Percentiles rank a stretch among this genome's conserved stretches.
These are phyloP conservation scores for Empis stercorea DNA, from an alignment of 2,888 invertebrate species.

Conservation along the genomic window DNA sequence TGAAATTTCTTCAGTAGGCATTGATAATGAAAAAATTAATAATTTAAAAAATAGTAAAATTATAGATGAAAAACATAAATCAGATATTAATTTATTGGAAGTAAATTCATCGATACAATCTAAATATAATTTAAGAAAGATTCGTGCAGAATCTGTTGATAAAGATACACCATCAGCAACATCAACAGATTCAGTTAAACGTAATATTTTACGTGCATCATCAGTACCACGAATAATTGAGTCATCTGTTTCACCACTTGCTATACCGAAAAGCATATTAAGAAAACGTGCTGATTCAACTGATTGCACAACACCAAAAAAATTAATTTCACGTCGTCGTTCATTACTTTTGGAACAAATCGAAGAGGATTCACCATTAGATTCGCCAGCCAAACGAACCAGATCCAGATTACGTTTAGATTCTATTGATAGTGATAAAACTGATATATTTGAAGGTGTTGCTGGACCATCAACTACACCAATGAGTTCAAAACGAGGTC, in stretches of 20 bases:
- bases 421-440: constrained; percentile 17
- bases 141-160: background rate
- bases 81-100: no score
- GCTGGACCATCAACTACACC: background rate
- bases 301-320: constrained; percentile 8
- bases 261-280: background rate
- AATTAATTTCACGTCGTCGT: constrained; percentile 16
- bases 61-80: no score
- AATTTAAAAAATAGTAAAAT: no score
- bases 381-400: constrained; percentile 20
- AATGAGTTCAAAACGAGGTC: constrained; percentile 1
- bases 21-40: background rate
- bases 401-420: constrained; percentile 17
- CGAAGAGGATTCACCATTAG: constrained; percentile 15
- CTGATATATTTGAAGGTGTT: background rate
- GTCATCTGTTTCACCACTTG: background rate
- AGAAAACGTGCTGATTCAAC: constrained; percentile 1
- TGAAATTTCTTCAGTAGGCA: background rate
- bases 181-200: constrained; percentile 3
- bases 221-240: constrained; percentile 8
- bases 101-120: no score
- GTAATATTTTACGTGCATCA: constrained; percentile 5
- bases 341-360: constrained; percentile 19
- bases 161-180: background rate
- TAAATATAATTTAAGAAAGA: background rate